These are phyloP conservation scores for Centrocercus urophasianus DNA, from an alignment of 2,113 vertebrate species.

Conservation along the genomic window DNA sequence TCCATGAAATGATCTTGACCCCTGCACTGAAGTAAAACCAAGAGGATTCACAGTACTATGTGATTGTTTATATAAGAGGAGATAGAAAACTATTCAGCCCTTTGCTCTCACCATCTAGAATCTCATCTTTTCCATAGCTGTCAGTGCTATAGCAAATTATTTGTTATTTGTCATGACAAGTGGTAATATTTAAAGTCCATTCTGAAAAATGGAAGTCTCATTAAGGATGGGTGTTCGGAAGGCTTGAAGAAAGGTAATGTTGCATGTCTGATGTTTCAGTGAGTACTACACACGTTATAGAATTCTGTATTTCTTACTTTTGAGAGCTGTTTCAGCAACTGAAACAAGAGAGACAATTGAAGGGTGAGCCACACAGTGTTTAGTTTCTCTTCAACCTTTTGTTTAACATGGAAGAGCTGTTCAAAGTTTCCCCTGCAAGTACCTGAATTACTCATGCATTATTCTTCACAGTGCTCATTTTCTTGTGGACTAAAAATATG, in stretches of 20 bases:
- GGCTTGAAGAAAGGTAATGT: background rate
- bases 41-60: background rate
- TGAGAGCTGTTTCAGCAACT: background rate
- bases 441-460: background rate
- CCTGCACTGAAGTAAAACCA: background rate
- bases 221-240: background rate
- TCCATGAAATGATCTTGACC: background rate
- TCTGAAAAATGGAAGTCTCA: slow-evolving; percentile 10
- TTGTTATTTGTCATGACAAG: slow-evolving; percentile 27
- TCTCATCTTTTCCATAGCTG: background rate
- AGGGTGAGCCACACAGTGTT: rapidly evolving
- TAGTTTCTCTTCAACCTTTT: background rate
- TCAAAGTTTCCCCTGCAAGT: background rate
- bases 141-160: background rate
- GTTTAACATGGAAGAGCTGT: background rate
- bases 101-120: background rate
- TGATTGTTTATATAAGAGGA: background rate
- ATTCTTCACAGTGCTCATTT: background rate
- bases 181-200: background rate
- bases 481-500: background rate
- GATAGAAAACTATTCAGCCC: background rate
- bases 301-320: background rate
- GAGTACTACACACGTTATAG: background rate
- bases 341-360: background rate
- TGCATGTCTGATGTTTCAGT: background rate